phyloP scores from a whole-genome alignment of 2,888 invertebrate genomes.

The Euclidia mi region DNA sequence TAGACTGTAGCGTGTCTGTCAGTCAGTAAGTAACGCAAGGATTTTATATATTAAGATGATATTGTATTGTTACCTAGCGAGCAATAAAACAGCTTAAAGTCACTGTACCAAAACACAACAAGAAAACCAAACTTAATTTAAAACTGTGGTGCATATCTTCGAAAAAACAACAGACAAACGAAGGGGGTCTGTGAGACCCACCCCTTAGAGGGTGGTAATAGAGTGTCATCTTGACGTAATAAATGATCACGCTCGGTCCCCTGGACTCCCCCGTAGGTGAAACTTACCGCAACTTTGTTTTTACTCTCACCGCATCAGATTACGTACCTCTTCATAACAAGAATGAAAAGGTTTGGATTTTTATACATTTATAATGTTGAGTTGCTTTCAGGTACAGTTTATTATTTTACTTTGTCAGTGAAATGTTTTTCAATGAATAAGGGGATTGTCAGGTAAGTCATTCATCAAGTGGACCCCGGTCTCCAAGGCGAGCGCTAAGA shows the following conservation, averaged over 20 bases:
- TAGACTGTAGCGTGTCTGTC: no score
- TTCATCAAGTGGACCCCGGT: no score
- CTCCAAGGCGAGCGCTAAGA: no score
- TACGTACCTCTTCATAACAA: constrained; percentile 56
- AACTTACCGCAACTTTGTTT: constrained; percentile 74
- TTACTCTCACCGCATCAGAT: constrained; percentile 78
- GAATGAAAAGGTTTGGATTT: constrained; percentile 49
- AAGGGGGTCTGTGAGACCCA: constrained; percentile 9
- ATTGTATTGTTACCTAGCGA: no score
- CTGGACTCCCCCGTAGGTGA: constrained; percentile 48
- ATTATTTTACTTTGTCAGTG: no score
- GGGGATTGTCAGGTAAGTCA: no score
- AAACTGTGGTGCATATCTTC: constrained; percentile 21
- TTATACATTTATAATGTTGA: constrained; percentile 33
- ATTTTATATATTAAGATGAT: no score
- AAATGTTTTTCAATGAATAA: no score
- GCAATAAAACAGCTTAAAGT: not conserved
- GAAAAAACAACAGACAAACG: constrained; percentile 36
- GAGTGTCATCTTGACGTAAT: constrained; percentile 88
- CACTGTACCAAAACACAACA: not conserved
- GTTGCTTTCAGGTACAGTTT: not conserved
- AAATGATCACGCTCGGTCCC: constrained; percentile 80
- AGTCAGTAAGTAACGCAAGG: no score
- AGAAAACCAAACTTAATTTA: constrained; percentile 29
- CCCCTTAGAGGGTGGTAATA: constrained; percentile 68